Evolutionary conservation across 2,888 invertebrate species (phyloP).

Genomic region (Dexiosoma caninum): DNA sequence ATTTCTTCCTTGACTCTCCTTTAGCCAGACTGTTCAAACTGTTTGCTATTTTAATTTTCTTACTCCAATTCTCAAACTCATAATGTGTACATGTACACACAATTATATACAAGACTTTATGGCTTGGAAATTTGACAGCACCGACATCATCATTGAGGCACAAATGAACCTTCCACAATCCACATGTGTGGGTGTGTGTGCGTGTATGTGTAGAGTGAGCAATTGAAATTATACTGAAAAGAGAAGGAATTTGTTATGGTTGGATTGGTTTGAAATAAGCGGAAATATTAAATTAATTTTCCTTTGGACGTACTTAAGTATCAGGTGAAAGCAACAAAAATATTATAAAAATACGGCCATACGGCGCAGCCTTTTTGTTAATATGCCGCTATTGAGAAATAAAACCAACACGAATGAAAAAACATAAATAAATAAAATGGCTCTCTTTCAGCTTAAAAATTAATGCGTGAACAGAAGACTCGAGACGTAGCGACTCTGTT

Average conservation of each 20-base stretch:
- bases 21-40: neutral
- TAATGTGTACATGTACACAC: neutral
- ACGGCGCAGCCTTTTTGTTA: no score
- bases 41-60: neutral
- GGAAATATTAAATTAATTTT: neutral
- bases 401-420: no score
- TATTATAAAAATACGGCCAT: no score
- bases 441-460: no score
- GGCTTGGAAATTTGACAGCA: neutral
- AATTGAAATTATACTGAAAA: neutral
- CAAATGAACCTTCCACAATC: neutral
- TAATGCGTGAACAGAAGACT: no score
- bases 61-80: neutral
- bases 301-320: no score
- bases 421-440: no score
- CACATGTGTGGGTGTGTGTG: neutral
- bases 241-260: no score
- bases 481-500: no score
- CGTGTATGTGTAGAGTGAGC: neutral
- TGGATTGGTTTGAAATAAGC: neutral
- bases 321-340: no score
- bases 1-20: neutral
- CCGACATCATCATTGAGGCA: neutral
- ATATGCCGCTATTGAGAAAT: no score
- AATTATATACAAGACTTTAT: slow-evolving; percentile 1